Evolutionary conservation across 2,113 vertebrate species (phyloP).

Genomic region (Brachypteracias leptosomus): DNA sequence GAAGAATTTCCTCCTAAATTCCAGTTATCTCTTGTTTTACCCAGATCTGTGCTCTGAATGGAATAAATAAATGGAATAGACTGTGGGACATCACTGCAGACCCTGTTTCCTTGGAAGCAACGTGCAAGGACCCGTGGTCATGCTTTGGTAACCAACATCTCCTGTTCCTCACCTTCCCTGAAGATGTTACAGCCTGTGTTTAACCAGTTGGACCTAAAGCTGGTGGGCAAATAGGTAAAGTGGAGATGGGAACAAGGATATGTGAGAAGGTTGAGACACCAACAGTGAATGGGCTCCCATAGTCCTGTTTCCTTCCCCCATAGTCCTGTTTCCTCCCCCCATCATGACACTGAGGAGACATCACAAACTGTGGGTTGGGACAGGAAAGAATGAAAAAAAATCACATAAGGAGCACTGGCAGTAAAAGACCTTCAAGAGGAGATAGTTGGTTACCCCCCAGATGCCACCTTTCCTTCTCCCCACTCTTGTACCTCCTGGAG

Average conservation of each 20-base stretch:
- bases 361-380: fast-evolving
- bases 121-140: neutral
- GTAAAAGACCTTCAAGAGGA: neutral
- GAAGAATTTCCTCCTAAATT: too few species aligned
- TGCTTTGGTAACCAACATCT: fast-evolving
- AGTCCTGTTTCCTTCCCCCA: neutral
- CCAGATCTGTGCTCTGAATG: neutral
- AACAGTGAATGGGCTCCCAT: neutral
- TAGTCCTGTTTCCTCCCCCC: neutral
- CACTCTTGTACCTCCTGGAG: neutral
- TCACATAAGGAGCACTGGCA: neutral
- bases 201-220: neutral
- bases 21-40: neutral
- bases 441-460: neutral
- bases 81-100: fast-evolving
- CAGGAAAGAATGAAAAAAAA: neutral
- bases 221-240: neutral
- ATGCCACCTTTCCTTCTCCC: neutral
- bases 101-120: neutral
- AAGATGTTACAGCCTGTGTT: neutral
- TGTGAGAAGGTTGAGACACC: neutral
- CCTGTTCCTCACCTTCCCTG: neutral
- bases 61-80: too few species aligned
- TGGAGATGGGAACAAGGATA: neutral
- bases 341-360: neutral